Base-by-base conservation (phyloP, 2,797 vertebrate genomes). In the Lagorchestes hirsutus region DNA sequence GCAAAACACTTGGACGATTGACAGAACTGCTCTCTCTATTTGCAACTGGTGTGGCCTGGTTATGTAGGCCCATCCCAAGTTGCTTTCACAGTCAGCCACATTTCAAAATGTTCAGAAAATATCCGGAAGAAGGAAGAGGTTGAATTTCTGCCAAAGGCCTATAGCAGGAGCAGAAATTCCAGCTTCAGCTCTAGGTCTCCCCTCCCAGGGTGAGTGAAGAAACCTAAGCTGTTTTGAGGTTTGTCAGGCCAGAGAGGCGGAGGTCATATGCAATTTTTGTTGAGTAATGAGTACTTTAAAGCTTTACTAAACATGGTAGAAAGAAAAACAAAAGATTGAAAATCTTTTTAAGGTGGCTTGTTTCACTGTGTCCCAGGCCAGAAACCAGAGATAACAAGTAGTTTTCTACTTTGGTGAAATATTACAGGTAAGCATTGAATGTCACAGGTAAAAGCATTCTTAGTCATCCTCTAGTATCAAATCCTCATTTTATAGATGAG, bases 251-350 rank as follows among this genome's bases (percentile, higher is more conserved):
- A 94, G 97, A 94, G 94, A 92, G 0, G 11, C 54, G 0, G 1
- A 90, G 97, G 91, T 96, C 93, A 98, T 98, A 97, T 96, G 74
- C 93, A 97, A 50, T 92, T 95, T 95, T 96, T 96, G 91, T 46
- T 10, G 91, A 93, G 54, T 22, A 28, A 95, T 94, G 96, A 97
- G 94, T 55, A 91, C 54, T 97, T 98, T 97, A 93, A 96, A 96
- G 56, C 94, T 97, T 93, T 62, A 97, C 91, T 98, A 95, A 94
- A 94, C 97, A 62, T 98, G 98, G 95, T 96, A 87, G 98, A 97
- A 96, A 95, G 96, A 91, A n/a, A 97, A n/a, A 46, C 31, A 97
- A 62, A n/a, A 46, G 2, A 46, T 87, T 87, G 40, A 46, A 50
- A 46, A 9, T 87, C 18, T 87, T 87, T 87, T 87, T 46, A 82